These are phyloP conservation scores for Creontiades dilutus DNA, from an alignment of 2,888 invertebrate genomes.

Conservation along the genomic window DNA sequence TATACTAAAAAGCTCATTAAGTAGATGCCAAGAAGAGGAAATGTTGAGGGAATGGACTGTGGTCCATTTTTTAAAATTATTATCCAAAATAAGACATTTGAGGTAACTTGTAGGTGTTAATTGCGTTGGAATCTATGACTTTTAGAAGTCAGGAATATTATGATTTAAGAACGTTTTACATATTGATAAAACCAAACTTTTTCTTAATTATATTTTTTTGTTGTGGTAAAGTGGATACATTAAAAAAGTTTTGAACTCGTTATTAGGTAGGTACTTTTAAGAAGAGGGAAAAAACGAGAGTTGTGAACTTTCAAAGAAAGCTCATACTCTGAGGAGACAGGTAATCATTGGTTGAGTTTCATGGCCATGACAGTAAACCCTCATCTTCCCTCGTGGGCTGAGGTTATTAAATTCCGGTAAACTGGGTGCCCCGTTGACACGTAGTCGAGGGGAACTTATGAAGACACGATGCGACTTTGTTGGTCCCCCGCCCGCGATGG, in stretches of 20 bases:
- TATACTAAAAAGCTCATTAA: no score
- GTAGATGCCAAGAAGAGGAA: no score
- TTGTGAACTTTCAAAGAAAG: constrained; percentile 23
- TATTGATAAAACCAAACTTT: no score
- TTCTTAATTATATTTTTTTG: background rate
- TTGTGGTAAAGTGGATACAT: background rate
- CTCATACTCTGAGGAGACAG: constrained; percentile 36
- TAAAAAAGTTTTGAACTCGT: constrained; percentile 14
- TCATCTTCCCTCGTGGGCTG: constrained; percentile 16
- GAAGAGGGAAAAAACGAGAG: background rate
- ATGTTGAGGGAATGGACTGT: no score
- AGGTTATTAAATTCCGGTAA: constrained; percentile 63
- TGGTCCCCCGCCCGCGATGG: background rate
- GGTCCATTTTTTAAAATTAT: no score
- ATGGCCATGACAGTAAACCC: constrained; percentile 50
- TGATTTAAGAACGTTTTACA: no score
- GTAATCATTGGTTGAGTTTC: constrained; percentile 54
- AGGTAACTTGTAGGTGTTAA: no score
- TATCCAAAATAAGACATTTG: no score
- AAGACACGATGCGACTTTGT: constrained; percentile 46
- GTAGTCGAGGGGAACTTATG: constrained; percentile 55
- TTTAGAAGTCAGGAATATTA: no score
- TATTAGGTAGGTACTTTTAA: background rate
- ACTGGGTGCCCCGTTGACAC: constrained; percentile 56
- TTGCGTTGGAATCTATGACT: no score